phyloP scores from a whole-genome alignment of 37 sponge, comb jelly and placozoan genomes.

The Tethya wilhelma region DNA sequence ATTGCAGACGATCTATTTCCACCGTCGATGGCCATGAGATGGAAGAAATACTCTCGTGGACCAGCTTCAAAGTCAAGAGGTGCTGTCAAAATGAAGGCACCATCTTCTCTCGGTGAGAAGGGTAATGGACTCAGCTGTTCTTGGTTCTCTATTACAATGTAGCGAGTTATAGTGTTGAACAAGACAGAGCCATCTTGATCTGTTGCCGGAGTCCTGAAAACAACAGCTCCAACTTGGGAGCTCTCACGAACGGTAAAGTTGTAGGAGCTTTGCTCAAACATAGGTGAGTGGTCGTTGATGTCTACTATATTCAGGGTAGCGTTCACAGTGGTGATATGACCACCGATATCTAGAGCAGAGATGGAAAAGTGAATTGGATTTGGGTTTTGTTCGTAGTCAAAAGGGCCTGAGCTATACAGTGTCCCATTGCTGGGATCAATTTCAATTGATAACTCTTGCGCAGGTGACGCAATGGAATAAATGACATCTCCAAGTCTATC shows the following conservation, averaged over 20 bases:
- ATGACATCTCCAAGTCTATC: slow-evolving; percentile 24
- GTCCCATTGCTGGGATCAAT: slow-evolving; percentile 51
- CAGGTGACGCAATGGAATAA: slow-evolving; percentile 41
- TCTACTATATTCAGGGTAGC: slow-evolving; percentile 33
- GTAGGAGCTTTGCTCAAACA: slow-evolving; percentile 35
- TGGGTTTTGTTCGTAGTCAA: slow-evolving; percentile 54
- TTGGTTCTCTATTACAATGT: background rate
- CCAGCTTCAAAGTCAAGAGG: slow-evolving; percentile 45
- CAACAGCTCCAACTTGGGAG: background rate
- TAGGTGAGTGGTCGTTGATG: slow-evolving; percentile 54
- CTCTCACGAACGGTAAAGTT: slow-evolving; percentile 41
- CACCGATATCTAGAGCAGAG: slow-evolving; percentile 16
- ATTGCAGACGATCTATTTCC: slow-evolving; percentile 18
- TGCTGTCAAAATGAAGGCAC: slow-evolving; percentile 2
- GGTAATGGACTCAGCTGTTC: slow-evolving; percentile 8
- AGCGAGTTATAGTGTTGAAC: slow-evolving; percentile 36
- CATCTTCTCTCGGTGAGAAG: slow-evolving; percentile 15
- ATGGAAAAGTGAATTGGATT: slow-evolving; percentile 20
- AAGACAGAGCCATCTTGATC: slow-evolving; percentile 40
- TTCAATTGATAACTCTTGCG: slow-evolving; percentile 9
- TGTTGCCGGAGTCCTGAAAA: slow-evolving; percentile 16
- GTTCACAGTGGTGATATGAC: slow-evolving; percentile 3
- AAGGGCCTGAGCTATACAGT: slow-evolving; percentile 44
- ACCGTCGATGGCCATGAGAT: slow-evolving; percentile 24
- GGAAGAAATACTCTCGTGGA: slow-evolving; percentile 8